Evolutionary conservation across 2,113 vertebrate genomes (phyloP).

Genomic region (Chelonoidis abingdonii): DNA sequence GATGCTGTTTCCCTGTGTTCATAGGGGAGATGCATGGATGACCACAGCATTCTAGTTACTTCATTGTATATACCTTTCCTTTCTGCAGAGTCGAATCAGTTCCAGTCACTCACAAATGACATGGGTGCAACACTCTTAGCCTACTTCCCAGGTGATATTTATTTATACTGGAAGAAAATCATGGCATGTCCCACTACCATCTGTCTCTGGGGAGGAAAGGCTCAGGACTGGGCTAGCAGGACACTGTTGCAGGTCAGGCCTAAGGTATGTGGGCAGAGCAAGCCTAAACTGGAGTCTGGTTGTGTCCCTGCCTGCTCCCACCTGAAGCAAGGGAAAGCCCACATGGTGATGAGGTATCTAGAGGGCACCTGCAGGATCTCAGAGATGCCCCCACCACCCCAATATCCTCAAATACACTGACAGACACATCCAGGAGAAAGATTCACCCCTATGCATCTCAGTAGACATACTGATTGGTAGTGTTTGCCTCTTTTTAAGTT

Average conservation of each 20-base stretch:
- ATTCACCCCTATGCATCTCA: background rate
- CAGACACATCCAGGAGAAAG: background rate
- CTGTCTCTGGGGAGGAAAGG: background rate
- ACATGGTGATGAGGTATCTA: background rate
- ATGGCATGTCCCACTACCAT: rapidly evolving
- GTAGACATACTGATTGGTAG: background rate
- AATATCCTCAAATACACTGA: background rate
- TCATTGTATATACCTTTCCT: rapidly evolving
- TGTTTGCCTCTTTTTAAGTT: background rate
- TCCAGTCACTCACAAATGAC: rapidly evolving
- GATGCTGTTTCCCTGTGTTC: background rate
- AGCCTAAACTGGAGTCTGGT: background rate
- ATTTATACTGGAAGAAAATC: background rate
- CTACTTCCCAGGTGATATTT: background rate
- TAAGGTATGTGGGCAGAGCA: background rate
- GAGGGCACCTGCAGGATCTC: background rate
- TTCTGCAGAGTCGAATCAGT: rapidly evolving
- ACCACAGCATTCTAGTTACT: background rate
- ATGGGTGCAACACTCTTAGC: rapidly evolving
- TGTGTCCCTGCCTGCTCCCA: rapidly evolving
- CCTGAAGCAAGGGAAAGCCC: background rate
- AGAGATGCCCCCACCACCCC: background rate
- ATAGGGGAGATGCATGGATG: background rate
- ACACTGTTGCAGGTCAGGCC: background rate
- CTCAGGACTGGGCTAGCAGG: background rate